Evolutionary conservation across 2,113 vertebrate genomes (phyloP).

Genomic region (Mesembrinibis cayennensis): DNA sequence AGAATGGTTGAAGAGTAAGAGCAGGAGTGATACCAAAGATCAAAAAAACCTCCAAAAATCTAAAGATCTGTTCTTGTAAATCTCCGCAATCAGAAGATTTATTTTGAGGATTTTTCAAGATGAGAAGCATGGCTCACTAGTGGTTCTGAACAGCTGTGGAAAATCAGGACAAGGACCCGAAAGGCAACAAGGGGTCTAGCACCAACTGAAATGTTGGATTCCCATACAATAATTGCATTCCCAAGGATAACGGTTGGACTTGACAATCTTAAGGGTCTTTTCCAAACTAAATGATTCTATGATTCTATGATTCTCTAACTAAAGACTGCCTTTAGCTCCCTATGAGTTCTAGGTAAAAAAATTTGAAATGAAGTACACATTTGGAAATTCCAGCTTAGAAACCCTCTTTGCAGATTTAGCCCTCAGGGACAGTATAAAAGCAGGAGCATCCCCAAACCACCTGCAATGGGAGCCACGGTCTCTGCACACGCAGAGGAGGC

Average conservation of each 20-base stretch:
- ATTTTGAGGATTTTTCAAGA: background rate
- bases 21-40: too few relatives aligned
- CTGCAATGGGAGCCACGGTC: accelerated
- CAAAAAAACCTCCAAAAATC: background rate
- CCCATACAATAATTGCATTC: background rate
- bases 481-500: accelerated
- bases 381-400: background rate
- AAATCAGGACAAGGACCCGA: background rate
- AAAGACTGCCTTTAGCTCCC: background rate
- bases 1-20: background rate
- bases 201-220: background rate
- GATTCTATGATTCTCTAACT: background rate
- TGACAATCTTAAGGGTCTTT: background rate
- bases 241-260: background rate
- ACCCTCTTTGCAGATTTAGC: background rate
- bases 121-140: background rate
- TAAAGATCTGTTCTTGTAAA: background rate
- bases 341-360: too few relatives aligned
- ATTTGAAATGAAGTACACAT: background rate
- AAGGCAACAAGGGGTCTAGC: background rate
- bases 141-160: background rate
- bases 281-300: background rate
- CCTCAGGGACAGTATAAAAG: accelerated
- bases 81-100: background rate
- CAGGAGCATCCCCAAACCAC: background rate